These are phyloP conservation scores for Orycteropus afer DNA, from an alignment of 2,113 vertebrate genomes.

Conservation along the genomic window DNA sequence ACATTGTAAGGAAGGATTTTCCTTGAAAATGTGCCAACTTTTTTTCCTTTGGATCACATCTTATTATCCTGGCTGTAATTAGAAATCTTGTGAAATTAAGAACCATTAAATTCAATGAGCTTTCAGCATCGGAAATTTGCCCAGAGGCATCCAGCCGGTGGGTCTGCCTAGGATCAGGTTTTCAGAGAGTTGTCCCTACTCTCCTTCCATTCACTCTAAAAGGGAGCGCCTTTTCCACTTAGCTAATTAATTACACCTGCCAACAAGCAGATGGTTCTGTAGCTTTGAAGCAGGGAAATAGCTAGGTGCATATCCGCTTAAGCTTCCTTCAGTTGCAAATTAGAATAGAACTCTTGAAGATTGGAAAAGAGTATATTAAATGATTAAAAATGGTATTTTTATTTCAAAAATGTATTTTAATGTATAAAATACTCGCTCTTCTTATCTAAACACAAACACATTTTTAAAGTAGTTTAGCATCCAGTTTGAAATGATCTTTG, in stretches of 20 bases:
- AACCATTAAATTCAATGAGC: slow-evolving; percentile 83
- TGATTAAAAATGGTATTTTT: slow-evolving; percentile 14
- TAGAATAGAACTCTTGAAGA: slow-evolving; percentile 63
- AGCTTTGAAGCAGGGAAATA: slow-evolving; percentile 81
- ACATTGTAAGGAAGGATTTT: slow-evolving; percentile 66
- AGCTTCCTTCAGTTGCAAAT: slow-evolving; percentile 60
- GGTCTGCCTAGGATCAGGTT: slow-evolving; percentile 69
- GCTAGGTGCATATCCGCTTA: slow-evolving; percentile 70
- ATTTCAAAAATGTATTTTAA: slow-evolving; percentile 3
- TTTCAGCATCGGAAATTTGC: slow-evolving; percentile 84
- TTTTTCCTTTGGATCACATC: slow-evolving; percentile 80
- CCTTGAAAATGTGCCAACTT: slow-evolving; percentile 75
- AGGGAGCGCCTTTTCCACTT: slow-evolving; percentile 72
- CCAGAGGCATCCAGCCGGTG: slow-evolving; percentile 78
- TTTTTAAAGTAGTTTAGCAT: slow-evolving; percentile 33
- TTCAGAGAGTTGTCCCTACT: slow-evolving; percentile 61
- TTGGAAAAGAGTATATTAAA: slow-evolving; percentile 54
- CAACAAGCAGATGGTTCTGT: slow-evolving; percentile 81
- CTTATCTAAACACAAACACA: background rate
- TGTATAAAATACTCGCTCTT: background rate
- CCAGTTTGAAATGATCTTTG: background rate
- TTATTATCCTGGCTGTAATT: slow-evolving; percentile 85
- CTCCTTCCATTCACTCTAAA: slow-evolving; percentile 71
- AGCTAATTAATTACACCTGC: slow-evolving; percentile 84
- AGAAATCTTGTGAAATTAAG: slow-evolving; percentile 85